Base-by-base conservation (phyloP, 2,888 invertebrate genomes). In the Bugula neritina region DNA sequence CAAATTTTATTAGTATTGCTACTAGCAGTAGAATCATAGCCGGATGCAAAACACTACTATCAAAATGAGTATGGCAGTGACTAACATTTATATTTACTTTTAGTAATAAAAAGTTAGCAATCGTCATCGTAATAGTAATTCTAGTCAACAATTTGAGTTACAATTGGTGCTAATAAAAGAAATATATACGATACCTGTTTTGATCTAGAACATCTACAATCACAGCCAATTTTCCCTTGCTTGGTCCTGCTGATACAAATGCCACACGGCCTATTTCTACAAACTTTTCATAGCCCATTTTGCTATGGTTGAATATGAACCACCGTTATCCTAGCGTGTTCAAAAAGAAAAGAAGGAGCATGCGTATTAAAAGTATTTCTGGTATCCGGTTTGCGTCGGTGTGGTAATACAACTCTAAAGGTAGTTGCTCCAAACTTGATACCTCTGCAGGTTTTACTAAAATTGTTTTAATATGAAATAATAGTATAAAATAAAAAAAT, bases 151-250 rank as follows among this genome's bases (percentile, higher is more conserved):
- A 13, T 52, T 21, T 13, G 10, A 52, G 21, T 52, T 13, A 52
- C 21, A 52, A 52, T 52, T 10, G 21, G 21, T 52, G 52, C 10
- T 52, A 52, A 52, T 52, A 52, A 52, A 13, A 52, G 21, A 13
- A 52, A 52, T 52, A 52, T 13, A 13, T 52, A n/a, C n/a, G n/a
- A n/a, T 90, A 90, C 86, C 94, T 90, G 82, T 94, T 98, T 87
- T 97, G 96, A 85, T 99, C 96, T 81, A 99, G 93, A 80, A 98
- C 90, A 85, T 99, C 95, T 75, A 98, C 94, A 83, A 99, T 94
- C 81, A 91, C 89, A 79, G 92, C 91, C 74, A 98, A 88, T 87
- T 96, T 96, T 78, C 97, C 97, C 85, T 91, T 90, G 81, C 94
- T 87, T 73, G 90, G 88, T 72, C 99, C 98, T 82, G 93, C 91